phyloP scores from a whole-genome alignment of 2,113 vertebrate species.

The Indicator indicator region DNA sequence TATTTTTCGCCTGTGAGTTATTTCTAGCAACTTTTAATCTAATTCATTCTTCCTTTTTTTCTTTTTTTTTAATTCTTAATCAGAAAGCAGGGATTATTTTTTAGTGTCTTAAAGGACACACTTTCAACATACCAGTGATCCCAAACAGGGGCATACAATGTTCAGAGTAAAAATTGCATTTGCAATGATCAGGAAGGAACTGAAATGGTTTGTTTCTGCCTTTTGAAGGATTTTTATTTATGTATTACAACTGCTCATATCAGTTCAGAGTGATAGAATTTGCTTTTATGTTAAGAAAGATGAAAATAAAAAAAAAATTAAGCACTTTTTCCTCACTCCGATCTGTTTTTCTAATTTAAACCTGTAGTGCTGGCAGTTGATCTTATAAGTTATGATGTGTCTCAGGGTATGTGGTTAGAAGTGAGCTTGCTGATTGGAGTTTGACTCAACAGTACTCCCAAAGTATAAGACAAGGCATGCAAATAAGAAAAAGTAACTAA shows the following conservation, averaged over 20 bases:
- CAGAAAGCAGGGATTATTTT: not conserved
- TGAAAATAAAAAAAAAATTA: not conserved
- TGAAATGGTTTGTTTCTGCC: slow-evolving; percentile 17
- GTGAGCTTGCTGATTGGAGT: not conserved
- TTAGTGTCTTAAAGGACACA: not conserved
- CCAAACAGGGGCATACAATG: not conserved
- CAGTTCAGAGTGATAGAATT: not conserved
- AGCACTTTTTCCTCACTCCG: not conserved
- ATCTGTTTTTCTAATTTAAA: slow-evolving; percentile 20
- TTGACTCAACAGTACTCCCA: not conserved
- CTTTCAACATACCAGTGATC: not conserved
- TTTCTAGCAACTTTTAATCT: slow-evolving; percentile 60
- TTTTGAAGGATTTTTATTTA: not conserved
- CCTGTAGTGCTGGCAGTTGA: not conserved
- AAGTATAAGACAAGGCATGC: not conserved
- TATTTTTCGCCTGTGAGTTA: slow-evolving; percentile 71
- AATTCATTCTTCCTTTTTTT: slow-evolving; percentile 4
- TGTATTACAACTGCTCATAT: fast-evolving
- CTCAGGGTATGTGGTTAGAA: not conserved
- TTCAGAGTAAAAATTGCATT: not conserved
- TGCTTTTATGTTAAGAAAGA: not conserved
- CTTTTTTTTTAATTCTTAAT: not conserved
- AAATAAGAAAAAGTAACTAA: not conserved
- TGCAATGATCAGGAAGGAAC: not conserved
- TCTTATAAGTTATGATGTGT: not conserved